Evolutionary conservation across 2,113 vertebrate species (phyloP).

Genomic region (Pteruthius melanotis): DNA sequence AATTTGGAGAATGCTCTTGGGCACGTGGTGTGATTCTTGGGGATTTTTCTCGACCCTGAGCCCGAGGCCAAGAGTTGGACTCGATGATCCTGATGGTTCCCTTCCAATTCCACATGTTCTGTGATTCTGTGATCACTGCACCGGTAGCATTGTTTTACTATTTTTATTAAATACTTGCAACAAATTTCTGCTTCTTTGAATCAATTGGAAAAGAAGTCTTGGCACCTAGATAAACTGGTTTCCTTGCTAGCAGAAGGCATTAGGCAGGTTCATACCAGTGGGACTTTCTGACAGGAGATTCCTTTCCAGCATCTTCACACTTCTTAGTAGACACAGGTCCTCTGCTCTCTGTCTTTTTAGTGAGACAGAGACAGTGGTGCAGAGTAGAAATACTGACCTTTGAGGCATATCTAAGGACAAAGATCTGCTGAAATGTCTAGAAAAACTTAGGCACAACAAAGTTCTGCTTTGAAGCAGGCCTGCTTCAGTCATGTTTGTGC

Average conservation of each 20-base stretch:
- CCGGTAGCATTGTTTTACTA: not conserved
- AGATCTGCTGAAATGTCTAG: not conserved
- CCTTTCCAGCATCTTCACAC: not conserved
- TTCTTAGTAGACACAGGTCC: not conserved
- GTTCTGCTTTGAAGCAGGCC: no score
- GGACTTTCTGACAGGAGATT: not conserved
- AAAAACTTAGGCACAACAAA: not conserved
- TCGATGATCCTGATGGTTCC: not conserved
- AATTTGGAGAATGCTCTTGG: not conserved
- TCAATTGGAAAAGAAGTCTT: not conserved
- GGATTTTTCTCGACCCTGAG: no score
- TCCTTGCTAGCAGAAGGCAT: not conserved
- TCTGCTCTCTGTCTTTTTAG: not conserved
- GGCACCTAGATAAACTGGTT: not conserved
- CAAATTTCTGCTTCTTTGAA: not conserved
- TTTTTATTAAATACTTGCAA: not conserved
- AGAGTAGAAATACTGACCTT: not conserved
- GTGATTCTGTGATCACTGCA: not conserved
- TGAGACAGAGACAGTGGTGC: not conserved
- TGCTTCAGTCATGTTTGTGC: not conserved
- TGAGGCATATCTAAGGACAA: not conserved
- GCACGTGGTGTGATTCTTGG: not conserved
- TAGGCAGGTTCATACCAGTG: not conserved
- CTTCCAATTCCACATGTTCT: accelerated
- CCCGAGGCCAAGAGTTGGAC: not conserved